phyloP scores from a whole-genome alignment of 2,888 invertebrate genomes.

The Geotrupes spiniger region DNA sequence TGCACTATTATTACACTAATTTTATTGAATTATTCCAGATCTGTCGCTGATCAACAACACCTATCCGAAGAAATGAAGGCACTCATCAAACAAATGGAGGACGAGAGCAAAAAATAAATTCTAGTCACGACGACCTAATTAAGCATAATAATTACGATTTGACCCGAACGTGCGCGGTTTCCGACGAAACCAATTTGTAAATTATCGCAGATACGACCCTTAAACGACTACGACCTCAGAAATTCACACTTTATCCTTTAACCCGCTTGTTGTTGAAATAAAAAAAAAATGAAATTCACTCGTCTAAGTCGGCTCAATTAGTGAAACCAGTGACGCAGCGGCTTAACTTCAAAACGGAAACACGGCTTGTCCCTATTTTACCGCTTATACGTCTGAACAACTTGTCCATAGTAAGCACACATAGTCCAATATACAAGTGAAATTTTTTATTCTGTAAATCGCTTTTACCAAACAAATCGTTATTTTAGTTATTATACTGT shows the following conservation, averaged over 20 bases:
- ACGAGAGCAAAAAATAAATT: slow-evolving; percentile 47
- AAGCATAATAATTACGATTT: too few relatives aligned
- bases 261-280: too few relatives aligned
- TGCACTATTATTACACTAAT: too few relatives aligned
- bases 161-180: too few relatives aligned
- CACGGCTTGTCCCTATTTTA: background rate
- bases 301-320: too few relatives aligned
- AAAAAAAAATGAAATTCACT: too few relatives aligned
- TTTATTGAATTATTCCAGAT: slow-evolving; percentile 35
- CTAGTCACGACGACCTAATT: slow-evolving; percentile 1
- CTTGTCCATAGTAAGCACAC: slow-evolving; percentile 14
- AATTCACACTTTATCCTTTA: too few relatives aligned
- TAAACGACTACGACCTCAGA: too few relatives aligned
- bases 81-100: slow-evolving; percentile 47
- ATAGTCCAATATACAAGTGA: slow-evolving; percentile 18
- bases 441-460: slow-evolving; percentile 18
- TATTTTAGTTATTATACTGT: slow-evolving; percentile 21
- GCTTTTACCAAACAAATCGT: slow-evolving; percentile 13
- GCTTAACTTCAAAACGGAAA: too few relatives aligned
- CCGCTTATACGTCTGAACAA: slow-evolving; percentile 13
- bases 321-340: background rate
- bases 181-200: too few relatives aligned
- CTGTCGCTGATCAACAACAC: slow-evolving; percentile 45
- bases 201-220: too few relatives aligned
- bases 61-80: slow-evolving; percentile 50